A percentile compares a stretch with the other conserved stretches of the same genome.
phyloP scores from a whole-genome alignment of 2,888 invertebrate genomes.

The Agapostemon virescens region DNA sequence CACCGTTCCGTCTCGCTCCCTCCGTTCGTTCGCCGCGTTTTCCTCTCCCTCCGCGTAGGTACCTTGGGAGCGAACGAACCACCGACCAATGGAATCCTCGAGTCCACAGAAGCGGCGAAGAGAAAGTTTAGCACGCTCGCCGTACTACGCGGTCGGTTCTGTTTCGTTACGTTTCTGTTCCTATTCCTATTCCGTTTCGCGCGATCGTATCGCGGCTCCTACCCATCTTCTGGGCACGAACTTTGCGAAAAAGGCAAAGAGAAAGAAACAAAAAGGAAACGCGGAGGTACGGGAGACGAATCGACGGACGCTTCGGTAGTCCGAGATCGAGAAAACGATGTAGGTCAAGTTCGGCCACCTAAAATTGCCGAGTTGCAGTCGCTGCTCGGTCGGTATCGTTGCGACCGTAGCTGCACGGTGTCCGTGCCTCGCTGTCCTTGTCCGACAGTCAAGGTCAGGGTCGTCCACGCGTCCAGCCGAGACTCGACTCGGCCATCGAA shows the following conservation, averaged over 20 bases:
- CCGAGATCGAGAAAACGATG: background rate
- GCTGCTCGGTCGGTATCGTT: conserved; percentile 24
- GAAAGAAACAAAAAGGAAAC: too few species aligned
- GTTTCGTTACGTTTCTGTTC: background rate
- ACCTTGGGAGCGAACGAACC: conserved; percentile 29
- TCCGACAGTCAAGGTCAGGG: conserved; percentile 74
- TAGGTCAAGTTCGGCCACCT: conserved; percentile 13
- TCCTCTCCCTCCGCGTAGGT: background rate
- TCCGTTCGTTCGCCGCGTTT: background rate
- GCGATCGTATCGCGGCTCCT: background rate
- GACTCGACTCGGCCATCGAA: conserved; percentile 59
- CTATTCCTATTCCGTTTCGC: background rate
- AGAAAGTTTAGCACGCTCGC: conserved; percentile 2
- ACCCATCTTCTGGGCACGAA: too few species aligned
- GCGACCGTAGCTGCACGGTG: conserved; percentile 57
- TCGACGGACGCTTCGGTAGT: background rate
- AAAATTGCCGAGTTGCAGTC: conserved; percentile 1
- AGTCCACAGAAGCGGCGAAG: background rate
- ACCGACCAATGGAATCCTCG: conserved; percentile 16
- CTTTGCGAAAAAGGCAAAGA: too few species aligned
- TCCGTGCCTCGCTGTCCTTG: conserved; percentile 65
- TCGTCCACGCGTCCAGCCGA: conserved; percentile 65
- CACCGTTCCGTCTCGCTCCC: conserved; percentile 19
- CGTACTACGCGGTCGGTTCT: background rate
- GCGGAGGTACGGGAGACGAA: background rate